Conservation (phyloP, 2,797 vertebrate genomes). For the Linurgus olivaceus region DNA sequence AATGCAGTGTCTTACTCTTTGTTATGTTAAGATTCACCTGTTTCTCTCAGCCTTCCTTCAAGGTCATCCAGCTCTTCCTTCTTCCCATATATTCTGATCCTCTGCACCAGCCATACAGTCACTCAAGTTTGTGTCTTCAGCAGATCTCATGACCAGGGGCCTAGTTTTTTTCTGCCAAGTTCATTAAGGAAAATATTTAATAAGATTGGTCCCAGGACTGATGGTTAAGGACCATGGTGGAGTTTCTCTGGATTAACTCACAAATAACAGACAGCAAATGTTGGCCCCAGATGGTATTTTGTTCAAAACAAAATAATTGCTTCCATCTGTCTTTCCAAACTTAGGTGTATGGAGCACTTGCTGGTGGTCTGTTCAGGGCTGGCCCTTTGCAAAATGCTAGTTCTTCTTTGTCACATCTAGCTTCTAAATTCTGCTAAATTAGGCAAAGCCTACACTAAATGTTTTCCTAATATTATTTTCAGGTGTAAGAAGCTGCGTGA, state of each 20-base stretch:
- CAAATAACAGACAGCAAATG: constrained; percentile 41
- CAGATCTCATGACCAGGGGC: not conserved
- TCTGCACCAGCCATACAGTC: not conserved
- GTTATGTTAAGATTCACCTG: not conserved
- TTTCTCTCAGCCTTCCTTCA: not conserved
- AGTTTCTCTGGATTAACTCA: constrained; percentile 56
- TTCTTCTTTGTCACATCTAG: constrained; percentile 27
- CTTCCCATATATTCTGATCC: not conserved
- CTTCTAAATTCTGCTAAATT: constrained; percentile 40
- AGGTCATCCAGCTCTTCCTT: not conserved
- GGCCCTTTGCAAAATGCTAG: constrained; percentile 15
- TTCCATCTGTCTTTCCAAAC: constrained; percentile 59
- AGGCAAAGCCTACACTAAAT: not conserved
- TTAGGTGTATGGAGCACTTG: constrained; percentile 12
- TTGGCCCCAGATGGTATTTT: constrained; percentile 53
- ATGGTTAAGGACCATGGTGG: constrained; percentile 12
- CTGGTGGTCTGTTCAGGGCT: constrained; percentile 45
- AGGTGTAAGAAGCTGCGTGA: not conserved
- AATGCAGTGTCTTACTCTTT: not conserved
- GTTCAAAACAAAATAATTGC: constrained; percentile 60
- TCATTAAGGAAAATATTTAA: constrained; percentile 54
- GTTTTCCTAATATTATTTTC: constrained; percentile 25
- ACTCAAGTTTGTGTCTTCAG: not conserved
- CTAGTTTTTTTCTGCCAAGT: constrained; percentile 4
- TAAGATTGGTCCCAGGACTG: constrained; percentile 45